phyloP scores from a whole-genome alignment of 2,797 vertebrate genomes.

The Coendou prehensilis region DNA sequence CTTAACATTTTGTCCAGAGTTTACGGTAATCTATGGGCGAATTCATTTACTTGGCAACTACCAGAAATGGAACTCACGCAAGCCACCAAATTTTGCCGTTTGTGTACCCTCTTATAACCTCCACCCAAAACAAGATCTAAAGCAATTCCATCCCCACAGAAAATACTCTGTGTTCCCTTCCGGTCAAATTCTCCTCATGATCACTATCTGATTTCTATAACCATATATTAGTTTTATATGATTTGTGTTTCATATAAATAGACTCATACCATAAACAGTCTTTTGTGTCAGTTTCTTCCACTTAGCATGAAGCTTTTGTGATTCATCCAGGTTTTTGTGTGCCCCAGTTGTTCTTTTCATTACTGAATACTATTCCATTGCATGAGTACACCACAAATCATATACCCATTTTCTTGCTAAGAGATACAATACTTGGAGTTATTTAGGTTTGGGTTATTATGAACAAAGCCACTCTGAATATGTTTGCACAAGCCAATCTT shows the following conservation, averaged over 20 bases:
- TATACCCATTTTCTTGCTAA: neutral
- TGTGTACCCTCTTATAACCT: neutral
- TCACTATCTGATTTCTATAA: neutral
- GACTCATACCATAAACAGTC: fast-evolving
- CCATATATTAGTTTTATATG: neutral
- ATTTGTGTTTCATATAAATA: neutral
- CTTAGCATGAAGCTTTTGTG: neutral
- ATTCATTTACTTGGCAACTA: neutral
- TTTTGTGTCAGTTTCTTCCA: neutral
- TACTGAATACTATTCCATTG: neutral
- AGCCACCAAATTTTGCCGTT: neutral
- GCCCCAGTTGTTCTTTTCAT: neutral
- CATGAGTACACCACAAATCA: neutral
- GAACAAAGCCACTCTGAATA: neutral
- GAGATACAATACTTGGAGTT: neutral
- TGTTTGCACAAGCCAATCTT: neutral
- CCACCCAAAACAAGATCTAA: neutral
- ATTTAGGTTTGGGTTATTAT: neutral
- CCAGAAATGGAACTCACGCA: neutral
- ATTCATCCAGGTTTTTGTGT: neutral
- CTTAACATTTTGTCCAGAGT: neutral
- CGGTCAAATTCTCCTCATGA: neutral
- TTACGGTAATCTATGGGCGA: neutral
- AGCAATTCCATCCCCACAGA: neutral
- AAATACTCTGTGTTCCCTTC: neutral